Percentiles rank a stretch among this genome's conserved stretches.
Conservation (phyloP, 2,113 vertebrate species). For the Nerophis ophidion region DNA sequence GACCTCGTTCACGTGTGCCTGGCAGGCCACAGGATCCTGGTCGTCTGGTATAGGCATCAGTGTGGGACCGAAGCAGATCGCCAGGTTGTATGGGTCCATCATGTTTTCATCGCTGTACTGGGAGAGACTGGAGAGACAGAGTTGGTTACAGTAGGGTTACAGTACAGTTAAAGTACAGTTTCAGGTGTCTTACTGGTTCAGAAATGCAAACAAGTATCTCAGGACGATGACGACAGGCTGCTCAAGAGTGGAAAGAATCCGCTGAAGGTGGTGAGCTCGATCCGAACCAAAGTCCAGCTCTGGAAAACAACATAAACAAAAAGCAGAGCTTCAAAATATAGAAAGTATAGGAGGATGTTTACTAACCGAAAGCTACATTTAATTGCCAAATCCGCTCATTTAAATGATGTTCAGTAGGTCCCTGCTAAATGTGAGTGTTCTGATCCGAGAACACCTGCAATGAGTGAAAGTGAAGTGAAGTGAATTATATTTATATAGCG, state of each 20-base stretch:
- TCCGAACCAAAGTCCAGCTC: conserved; percentile 85
- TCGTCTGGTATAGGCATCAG: conserved; percentile 97
- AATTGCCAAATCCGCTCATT: no score
- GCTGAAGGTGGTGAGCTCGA: conserved; percentile 91
- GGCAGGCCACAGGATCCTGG: conserved; percentile 94
- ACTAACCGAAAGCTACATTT: no score
- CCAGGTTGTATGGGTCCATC: conserved; percentile 99
- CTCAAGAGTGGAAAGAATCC: conserved; percentile 85
- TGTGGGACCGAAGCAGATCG: conserved; percentile 97
- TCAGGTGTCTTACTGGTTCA: conserved; percentile 86
- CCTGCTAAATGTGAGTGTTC: no score
- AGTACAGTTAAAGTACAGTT: no score
- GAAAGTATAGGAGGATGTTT: background rate
- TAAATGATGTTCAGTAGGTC: background rate
- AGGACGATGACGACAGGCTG: conserved; percentile 91
- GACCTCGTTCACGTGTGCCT: conserved; percentile 97
- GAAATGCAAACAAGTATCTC: conserved; percentile 98
- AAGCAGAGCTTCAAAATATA: background rate
- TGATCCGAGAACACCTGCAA: no score
- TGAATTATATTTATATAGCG: no score
- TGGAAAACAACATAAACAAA: conserved; percentile 41
- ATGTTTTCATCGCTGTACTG: conserved; percentile 99
- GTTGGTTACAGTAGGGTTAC: background rate
- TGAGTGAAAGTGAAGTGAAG: no score
- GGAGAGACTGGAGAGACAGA: conserved; percentile 75